These are phyloP conservation scores for Strix aluco DNA, from an alignment of 2,113 vertebrate species.

Conservation along the genomic window DNA sequence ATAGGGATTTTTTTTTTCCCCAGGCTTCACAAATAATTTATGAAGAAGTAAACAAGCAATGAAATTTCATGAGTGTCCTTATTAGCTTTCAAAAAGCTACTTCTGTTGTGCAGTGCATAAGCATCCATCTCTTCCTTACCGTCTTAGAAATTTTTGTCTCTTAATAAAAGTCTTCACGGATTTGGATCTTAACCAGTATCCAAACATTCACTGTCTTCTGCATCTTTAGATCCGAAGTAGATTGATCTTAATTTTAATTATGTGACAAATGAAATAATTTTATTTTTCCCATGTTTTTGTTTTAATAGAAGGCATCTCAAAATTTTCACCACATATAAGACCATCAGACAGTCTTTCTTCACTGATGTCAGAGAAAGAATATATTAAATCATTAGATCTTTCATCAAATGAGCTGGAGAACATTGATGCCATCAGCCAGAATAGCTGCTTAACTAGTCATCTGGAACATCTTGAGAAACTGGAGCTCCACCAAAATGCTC, in stretches of 20 bases:
- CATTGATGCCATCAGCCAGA: constrained; percentile 83
- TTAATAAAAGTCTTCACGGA: neutral
- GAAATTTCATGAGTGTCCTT: neutral
- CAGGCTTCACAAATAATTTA: neutral
- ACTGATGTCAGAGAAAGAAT: constrained; percentile 80
- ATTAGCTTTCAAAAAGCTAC: neutral
- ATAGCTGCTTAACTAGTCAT: constrained; percentile 75
- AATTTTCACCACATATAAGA: constrained; percentile 58
- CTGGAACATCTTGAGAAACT: constrained; percentile 85
- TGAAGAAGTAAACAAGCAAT: neutral
- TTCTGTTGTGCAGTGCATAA: neutral
- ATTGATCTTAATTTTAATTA: neutral
- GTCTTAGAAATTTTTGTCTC: neutral
- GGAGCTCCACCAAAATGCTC: constrained; percentile 90
- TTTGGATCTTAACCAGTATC: neutral
- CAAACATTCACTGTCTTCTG: neutral
- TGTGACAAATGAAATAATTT: neutral
- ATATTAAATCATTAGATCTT: constrained; percentile 88
- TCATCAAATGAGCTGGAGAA: constrained; percentile 91
- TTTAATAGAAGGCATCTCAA: constrained; percentile 65
- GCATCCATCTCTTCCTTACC: neutral
- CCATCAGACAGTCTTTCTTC: constrained; percentile 77
- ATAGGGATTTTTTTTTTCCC: neutral
- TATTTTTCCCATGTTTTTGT: constrained; percentile 28
- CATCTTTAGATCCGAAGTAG: neutral